Conservation (phyloP, 2,113 vertebrate genomes). For the Anolis carolinensis region DNA sequence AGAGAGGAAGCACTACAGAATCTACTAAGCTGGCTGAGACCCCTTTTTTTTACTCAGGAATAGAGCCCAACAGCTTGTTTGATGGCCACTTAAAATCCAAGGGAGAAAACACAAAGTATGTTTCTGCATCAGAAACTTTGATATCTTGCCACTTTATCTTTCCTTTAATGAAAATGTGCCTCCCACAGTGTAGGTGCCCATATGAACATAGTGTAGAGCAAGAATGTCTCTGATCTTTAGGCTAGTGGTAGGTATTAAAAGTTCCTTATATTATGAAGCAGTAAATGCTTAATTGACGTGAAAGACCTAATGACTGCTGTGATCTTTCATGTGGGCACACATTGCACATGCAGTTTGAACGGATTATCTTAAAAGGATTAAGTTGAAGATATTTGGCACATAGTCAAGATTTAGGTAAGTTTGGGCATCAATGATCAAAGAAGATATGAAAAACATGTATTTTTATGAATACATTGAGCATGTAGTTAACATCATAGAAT, state of each 20-base stretch:
- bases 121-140: slow-evolving; percentile 36
- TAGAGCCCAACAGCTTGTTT: not conserved
- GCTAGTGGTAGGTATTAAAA: slow-evolving; percentile 51
- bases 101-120: slow-evolving; percentile 16
- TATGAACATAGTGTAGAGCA: not conserved
- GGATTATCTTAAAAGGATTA: slow-evolving; percentile 36
- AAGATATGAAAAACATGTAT: slow-evolving; percentile 46
- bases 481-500: slow-evolving; percentile 61
- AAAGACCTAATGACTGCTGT: slow-evolving; percentile 56
- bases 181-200: not conserved
- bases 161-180: not conserved
- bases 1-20: not conserved
- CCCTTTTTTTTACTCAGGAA: not conserved
- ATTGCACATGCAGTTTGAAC: slow-evolving; percentile 53
- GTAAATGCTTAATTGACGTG: slow-evolving; percentile 56
- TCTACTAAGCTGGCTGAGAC: too few relatives aligned
- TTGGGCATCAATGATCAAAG: slow-evolving; percentile 43
- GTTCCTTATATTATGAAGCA: slow-evolving; percentile 42
- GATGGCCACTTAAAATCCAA: not conserved
- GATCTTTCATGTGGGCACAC: slow-evolving; percentile 61
- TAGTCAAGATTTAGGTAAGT: slow-evolving; percentile 44
- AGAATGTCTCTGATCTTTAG: slow-evolving; percentile 25
- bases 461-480: slow-evolving; percentile 67
- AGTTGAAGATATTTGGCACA: slow-evolving; percentile 50
- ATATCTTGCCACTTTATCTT: slow-evolving; percentile 1